These are phyloP conservation scores for Notamacropus eugenii DNA, from an alignment of 2,797 vertebrate genomes.

Conservation along the genomic window DNA sequence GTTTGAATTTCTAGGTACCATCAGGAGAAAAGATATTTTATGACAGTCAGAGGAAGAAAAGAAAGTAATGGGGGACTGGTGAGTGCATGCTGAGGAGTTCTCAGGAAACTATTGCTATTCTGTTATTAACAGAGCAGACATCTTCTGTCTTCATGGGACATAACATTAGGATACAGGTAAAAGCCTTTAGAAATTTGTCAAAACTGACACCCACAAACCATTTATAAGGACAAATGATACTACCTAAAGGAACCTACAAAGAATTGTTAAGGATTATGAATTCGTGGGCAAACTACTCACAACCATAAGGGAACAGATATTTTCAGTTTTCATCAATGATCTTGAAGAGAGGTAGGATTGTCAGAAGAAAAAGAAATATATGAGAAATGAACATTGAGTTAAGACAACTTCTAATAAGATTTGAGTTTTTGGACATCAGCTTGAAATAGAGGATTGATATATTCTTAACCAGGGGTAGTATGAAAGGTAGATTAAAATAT, in stretches of 20 bases:
- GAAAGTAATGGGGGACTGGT: not conserved
- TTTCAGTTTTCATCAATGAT: not conserved
- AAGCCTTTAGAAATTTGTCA: not conserved
- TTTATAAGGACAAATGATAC: not conserved
- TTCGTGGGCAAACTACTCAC: not conserved
- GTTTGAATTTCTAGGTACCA: not conserved
- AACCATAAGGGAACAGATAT: not conserved
- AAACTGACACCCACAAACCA: not conserved
- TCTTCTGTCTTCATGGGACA: not conserved
- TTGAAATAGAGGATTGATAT: no score
- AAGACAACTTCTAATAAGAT: not conserved
- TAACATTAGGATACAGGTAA: not conserved
- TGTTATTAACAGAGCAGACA: no score
- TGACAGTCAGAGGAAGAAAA: not conserved
- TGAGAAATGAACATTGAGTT: not conserved
- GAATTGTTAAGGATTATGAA: not conserved
- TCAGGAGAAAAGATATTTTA: not conserved
- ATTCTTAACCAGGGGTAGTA: not conserved
- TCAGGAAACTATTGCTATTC: not conserved
- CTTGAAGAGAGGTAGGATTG: not conserved
- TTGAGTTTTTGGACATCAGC: not conserved
- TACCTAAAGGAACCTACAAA: not conserved
- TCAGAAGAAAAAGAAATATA: not conserved
- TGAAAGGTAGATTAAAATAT: not conserved
- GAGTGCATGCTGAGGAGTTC: not conserved